Base-by-base conservation (phyloP, 2,888 invertebrate genomes). In the Drosophila neutralis region DNA sequence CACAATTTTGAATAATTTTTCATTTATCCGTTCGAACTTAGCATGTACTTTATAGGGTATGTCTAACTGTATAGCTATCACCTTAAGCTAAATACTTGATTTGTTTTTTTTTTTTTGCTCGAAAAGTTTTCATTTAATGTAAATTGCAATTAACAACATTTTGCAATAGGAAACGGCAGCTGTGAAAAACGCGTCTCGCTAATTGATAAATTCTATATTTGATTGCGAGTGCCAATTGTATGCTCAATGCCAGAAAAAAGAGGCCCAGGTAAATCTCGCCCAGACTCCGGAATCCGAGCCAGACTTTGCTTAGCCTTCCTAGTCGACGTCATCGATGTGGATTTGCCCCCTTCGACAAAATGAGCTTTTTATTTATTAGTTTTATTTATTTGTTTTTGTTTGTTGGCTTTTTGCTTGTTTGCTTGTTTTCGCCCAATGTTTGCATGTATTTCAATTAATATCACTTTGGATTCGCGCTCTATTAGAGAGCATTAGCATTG, bases 371-470 rank as follows among this genome's bases (percentile, higher is more conserved):
- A 36, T 56, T 59, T 66, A 58, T 66, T 56, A 35, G 51, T 35
- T 60, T 13, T 56, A 60, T 51, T 42, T 48, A 29, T 58, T 52
- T 36, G 7, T 27, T 27, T 24, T 21, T 24, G 13, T 45, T 36
- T 69, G 38, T 40, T 48, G 38, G 42, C 48, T 18, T 13, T 49
- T 10, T 52, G 21, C 60, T 76, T 64, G 45, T 45, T 4, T 15
- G 45, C 29, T 29, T 29, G 29, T 33, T 24, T 27, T 53, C 40
- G 61, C 27, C 13, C 58, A 66, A 29, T 73, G 74, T 79, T 82
- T 75, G 84, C 84, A 72, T 83, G 84, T 83, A 80, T 83, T 85
- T 83, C 85, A 84, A 84, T 84, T 87, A 87, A 87, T 82, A 80
- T 70, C 71, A 64, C 69, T 70, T 73, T 73, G 68, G 71, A 57